Evolutionary conservation across 2,113 vertebrate genomes (phyloP), one percentile per base, ranked within the genome.

Genomic region (Salvelinus namaycush): DNA sequence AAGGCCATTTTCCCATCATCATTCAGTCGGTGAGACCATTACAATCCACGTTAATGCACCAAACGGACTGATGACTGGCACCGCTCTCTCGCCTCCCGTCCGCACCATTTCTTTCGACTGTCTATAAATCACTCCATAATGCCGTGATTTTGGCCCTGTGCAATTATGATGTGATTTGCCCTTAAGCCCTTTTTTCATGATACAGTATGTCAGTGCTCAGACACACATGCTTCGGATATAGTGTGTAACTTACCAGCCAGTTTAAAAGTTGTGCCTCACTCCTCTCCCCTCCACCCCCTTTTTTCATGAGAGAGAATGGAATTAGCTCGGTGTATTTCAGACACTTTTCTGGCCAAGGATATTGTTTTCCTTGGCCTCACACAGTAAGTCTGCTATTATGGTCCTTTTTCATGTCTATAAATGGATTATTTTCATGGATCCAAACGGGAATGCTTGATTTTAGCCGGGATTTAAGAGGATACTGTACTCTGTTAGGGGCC

Each of bases 391-490:
- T 88, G 88, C 82, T 87, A 85, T 85, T 91, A 87, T 74, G 27
- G 82, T 57, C 70, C 54, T 67, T 87, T 89, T 85, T 88, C 82
- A 81, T 84, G 84, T 86, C 88, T 91, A 89, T 91, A 91, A 91
- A 92, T 92, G 87, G 86, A 81, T 80, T 87, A 87, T 88, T 91
- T 90, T 91, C 89, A 90, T 86, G 86, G 86, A 90, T 90, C 72
- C 87, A 88, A 77, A 77, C 85, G 83, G 88, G 89, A 89, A 83
- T 49, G 81, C 81, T 85, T 77, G 82, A 83, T 86, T 83, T 89
- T 44, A 78, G 84, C 85, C 81, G 74, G 80, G 81, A 78, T 87
- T 89, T 86, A 86, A 75, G 86, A 86, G 86, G 85, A 88, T 89
- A 78, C 64, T 69, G 18, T 70, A 76, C 83, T 79, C 77, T 80